Conservation (phyloP, 2,888 invertebrate genomes). For the Pyrgus malvae region DNA sequence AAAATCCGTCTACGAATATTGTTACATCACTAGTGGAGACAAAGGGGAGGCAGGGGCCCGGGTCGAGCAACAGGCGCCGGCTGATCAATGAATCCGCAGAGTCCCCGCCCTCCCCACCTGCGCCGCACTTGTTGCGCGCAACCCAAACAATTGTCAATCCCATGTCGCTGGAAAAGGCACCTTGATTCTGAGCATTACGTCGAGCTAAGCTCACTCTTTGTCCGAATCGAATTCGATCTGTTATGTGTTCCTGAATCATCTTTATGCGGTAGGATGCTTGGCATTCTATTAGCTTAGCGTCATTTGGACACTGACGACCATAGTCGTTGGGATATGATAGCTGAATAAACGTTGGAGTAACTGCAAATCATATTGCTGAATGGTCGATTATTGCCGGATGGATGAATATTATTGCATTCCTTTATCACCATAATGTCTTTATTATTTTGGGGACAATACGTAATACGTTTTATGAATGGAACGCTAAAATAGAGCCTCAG, state of each 20-base stretch:
- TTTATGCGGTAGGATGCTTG: not conserved
- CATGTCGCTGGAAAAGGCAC: conserved; percentile 9
- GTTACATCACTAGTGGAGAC: no score
- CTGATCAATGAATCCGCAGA: conserved; percentile 74
- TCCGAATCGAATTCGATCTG: conserved; percentile 2
- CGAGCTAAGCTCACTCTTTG: not conserved
- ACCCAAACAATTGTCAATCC: conserved; percentile 35
- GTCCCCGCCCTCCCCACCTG: conserved; percentile 55
- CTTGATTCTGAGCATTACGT: conserved; percentile 3
- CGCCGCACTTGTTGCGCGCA: conserved; percentile 77
- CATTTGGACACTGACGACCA: not conserved
- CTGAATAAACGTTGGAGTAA: no score
- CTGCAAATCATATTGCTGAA: no score
- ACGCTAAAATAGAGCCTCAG: no score
- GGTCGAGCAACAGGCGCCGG: conserved; percentile 68
- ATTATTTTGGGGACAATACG: no score
- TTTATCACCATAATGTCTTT: no score
- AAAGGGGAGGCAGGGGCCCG: conserved; percentile 39
- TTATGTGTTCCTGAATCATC: not conserved
- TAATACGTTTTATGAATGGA: no score
- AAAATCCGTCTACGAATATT: no score
- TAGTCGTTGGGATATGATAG: not conserved
- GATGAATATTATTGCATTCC: no score
- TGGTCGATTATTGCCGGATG: no score
- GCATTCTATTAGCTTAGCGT: not conserved